Evolutionary conservation across 2,888 invertebrate genomes (phyloP), one percentile per base, ranked within the genome.

Genomic region (Perizoma flavofasciatum): DNA sequence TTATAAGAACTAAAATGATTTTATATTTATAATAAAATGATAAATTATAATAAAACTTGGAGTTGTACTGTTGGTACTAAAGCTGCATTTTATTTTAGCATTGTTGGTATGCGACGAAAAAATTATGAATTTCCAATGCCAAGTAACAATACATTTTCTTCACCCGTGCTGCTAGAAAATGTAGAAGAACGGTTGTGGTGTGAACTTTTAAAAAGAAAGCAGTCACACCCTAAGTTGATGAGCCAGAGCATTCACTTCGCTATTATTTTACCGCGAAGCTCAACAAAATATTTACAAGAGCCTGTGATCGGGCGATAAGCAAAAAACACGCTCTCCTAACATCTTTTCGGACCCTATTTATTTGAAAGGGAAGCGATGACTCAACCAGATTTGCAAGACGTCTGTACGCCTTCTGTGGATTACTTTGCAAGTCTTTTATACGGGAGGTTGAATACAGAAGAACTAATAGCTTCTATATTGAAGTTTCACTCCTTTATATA

Each of bases 351-450:
- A 86, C 87, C 88, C 86, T 87, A 86, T 90, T 90, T 88, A 88
- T 88, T 85, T 88, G 81, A 85, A 89, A 89, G 85, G 87, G 89
- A 87, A 87, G 81, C 87, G 91, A 90, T 91, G 92, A 91, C 88
- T 89, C 81, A 88, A 88, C 84, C 87, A 90, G 91, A 92, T 92
- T 89, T 84, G 83, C 82, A 81, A 85, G 88, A 86, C 87, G 87
- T 85, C 88, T 83, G 79, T 77, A 69, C 83, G 86, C 83, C 83
- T 81, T 87, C 88, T 82, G 84, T 81, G 89, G 91, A 92, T 92
- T 91, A 92, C 90, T 89, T 90, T 87, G 91, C 92, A 89, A 89
- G 85, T 89, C 89, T 85, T 91, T 90, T 90, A 89, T 89, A 78
- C 79, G 81, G 22, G 85, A 85, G 82, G 80, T 85, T 81, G 88